Base-by-base conservation (phyloP, 2,888 invertebrate species). In the Apoderus coryli region DNA sequence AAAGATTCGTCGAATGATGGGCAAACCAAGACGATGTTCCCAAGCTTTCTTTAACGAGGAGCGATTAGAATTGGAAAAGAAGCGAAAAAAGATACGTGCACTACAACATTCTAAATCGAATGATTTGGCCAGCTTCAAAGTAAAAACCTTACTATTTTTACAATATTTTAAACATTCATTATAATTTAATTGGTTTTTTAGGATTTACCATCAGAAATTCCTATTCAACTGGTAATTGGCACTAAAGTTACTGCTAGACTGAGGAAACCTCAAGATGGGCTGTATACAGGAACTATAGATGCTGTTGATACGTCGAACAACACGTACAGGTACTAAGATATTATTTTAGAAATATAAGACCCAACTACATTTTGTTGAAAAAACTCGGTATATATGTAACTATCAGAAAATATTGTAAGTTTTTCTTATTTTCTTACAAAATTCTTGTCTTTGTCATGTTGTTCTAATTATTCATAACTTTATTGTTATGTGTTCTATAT, bases 31-130 rank as follows among this genome's bases (percentile, higher is more conserved):
- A 27, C 69, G 96, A 50, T 95, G 85, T 57, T 90, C 90, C 0
- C 79, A 81, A 52, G 81, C 89, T 2, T 98, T 98, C 56, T 95
- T 98, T 59, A 76, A 78, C 41, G 96, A 98, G 60, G 98, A 98
- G 57, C 66, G 96, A 25, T 69, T 73, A 38, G 88, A 92, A 44
- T 61, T 98, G 33, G 88, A 92, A 45, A 71, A 81, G 22, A 90
- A 90, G 57, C 67, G 96, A 11, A 80, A 80, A 49, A 80, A 92
- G 50, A 92, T 98, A 42, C 69, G 96, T 31, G 76, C 82, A 45
- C 65, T 98, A 34, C 96, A 96, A 52, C 90, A 92, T 45, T 69
- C 92, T 25, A 92, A 92, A 62, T 71, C 75, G 1, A 74, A 76
- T 4, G 85, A 84, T 49, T 61, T 82, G 15, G 72, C 72, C 39